Conservation (phyloP, 2,113 vertebrate species). For the Paedocypris sp. region DNA sequence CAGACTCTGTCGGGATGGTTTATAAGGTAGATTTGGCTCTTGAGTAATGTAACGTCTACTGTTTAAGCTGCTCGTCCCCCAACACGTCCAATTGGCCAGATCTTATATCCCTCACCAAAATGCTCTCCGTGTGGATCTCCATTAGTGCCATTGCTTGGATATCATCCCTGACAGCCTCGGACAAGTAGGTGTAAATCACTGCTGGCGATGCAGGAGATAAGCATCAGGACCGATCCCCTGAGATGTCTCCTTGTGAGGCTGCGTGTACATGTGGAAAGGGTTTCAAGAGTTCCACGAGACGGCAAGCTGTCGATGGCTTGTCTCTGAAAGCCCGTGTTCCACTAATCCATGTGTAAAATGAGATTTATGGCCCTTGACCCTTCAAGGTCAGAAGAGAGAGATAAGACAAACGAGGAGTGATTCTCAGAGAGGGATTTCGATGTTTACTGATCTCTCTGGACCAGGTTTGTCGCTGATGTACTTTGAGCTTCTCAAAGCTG, state of each 20-base stretch:
- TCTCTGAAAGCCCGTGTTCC: background rate
- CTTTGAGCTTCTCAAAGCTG: too few species aligned
- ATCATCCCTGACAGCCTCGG: background rate
- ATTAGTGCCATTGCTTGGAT: background rate
- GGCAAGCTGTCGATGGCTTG: background rate
- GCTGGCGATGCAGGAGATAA: constrained; percentile 2
- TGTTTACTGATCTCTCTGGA: background rate
- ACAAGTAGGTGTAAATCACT: constrained; percentile 12
- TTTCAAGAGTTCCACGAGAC: too few species aligned
- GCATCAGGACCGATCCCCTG: background rate
- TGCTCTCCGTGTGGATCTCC: background rate
- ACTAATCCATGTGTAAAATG: background rate
- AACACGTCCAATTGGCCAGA: background rate
- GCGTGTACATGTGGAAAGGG: background rate
- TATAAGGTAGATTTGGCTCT: background rate
- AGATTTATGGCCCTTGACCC: background rate
- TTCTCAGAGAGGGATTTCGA: background rate
- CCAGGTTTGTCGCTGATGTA: too few species aligned
- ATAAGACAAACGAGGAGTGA: background rate
- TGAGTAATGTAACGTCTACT: background rate
- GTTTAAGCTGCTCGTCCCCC: background rate
- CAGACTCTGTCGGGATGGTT: constrained; percentile 4
- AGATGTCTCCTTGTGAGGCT: background rate
- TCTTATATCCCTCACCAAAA: too few species aligned
- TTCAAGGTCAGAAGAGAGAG: background rate